phyloP scores from a whole-genome alignment of 2,797 vertebrate species.

The Pseudotriccus pelzelni region DNA sequence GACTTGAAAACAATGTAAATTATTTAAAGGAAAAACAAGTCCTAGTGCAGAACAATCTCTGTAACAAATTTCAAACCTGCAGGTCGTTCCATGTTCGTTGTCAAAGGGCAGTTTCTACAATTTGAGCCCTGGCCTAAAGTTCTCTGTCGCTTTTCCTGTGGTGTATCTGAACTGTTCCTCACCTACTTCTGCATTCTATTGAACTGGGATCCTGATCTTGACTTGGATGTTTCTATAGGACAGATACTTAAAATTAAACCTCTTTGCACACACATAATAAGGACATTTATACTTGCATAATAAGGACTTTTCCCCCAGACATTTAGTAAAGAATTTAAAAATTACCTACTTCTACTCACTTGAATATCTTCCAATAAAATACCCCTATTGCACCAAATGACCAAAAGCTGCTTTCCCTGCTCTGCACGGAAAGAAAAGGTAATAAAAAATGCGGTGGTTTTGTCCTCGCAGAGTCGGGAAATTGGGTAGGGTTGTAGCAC shows the following conservation, averaged over 20 bases:
- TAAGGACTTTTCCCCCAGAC: neutral
- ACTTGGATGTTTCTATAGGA: neutral
- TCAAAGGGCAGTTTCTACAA: neutral
- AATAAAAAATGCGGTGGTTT: neutral
- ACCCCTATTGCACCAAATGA: neutral
- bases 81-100: neutral
- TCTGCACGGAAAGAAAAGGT: neutral
- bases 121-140: neutral
- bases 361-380: neutral
- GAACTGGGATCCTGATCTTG: neutral
- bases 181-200: neutral
- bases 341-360: neutral
- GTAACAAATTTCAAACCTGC: neutral
- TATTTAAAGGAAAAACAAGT: neutral
- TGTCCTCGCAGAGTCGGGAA: fast-evolving
- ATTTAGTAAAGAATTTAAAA: neutral
- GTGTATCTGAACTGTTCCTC: neutral
- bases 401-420: neutral
- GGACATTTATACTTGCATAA: neutral
- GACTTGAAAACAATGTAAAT: neutral
- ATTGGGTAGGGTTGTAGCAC: neutral
- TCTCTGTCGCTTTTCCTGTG: neutral
- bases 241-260: neutral
- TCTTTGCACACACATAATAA: neutral
- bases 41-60: neutral